Conservation (phyloP, 2,113 vertebrate species). For the Neodontobutis hainanensis region DNA sequence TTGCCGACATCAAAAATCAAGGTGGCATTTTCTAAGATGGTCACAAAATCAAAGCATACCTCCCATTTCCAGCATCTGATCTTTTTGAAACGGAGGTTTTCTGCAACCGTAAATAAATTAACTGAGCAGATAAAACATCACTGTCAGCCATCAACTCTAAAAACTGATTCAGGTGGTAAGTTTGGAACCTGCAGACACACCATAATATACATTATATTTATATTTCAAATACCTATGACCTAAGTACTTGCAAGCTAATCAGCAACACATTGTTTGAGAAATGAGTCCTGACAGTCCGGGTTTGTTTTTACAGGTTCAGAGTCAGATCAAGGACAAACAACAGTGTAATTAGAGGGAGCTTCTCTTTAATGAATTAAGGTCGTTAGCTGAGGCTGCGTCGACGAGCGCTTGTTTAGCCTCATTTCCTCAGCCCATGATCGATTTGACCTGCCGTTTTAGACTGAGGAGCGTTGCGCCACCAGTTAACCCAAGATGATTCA, state of each 20-base stretch:
- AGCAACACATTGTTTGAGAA: conserved; percentile 25
- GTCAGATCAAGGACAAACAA: conserved; percentile 43
- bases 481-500: conserved; percentile 68
- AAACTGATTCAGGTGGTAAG: neutral
- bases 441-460: conserved; percentile 58
- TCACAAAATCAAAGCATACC: neutral
- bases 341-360: conserved; percentile 69
- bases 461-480: conserved; percentile 25
- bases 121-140: neutral
- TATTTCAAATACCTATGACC: conserved; percentile 11
- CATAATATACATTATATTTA: conserved; percentile 1
- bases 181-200: neutral
- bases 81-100: neutral
- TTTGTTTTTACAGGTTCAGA: conserved; percentile 65
- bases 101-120: neutral
- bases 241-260: conserved; percentile 8
- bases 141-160: neutral
- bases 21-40: neutral
- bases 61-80: neutral
- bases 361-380: conserved; percentile 74
- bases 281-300: conserved; percentile 48
- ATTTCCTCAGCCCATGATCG: conserved; percentile 61
- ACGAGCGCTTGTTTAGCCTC: conserved; percentile 66
- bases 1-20: too few species aligned
- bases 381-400: conserved; percentile 52